Conservation (phyloP, 2,113 vertebrate species). For the Zapus hudsonius region DNA sequence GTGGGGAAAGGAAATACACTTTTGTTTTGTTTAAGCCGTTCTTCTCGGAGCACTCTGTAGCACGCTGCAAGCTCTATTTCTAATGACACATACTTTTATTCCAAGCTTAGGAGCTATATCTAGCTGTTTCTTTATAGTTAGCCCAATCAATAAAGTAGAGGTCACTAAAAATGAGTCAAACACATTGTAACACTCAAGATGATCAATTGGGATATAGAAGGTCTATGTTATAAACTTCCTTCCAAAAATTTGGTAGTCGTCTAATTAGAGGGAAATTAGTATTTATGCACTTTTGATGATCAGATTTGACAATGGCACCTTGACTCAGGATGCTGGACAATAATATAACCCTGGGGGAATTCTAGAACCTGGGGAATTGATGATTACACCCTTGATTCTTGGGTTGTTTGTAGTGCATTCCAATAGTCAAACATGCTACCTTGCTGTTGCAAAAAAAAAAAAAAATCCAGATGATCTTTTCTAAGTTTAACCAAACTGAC, state of each 20-base stretch:
- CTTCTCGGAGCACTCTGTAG: background rate
- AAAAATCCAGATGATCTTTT: background rate
- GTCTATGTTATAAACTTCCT: background rate
- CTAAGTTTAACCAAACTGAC: background rate
- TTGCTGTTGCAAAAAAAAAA: background rate
- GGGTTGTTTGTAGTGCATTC: background rate
- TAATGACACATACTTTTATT: slow-evolving; percentile 10
- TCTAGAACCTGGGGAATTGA: background rate
- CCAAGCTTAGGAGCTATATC: background rate
- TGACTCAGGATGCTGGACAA: background rate
- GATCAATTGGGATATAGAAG: background rate
- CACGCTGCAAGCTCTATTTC: background rate
- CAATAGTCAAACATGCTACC: background rate
- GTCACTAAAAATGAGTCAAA: background rate
- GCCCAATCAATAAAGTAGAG: background rate
- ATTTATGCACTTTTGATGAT: background rate
- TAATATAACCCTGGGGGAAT: background rate
- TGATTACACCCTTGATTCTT: background rate
- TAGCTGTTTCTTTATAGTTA: background rate
- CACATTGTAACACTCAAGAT: background rate
- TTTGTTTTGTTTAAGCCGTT: background rate
- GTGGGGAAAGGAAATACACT: background rate
- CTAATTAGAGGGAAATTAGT: background rate
- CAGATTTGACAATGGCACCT: background rate
- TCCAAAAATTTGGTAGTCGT: background rate